Evolutionary conservation across 2,797 vertebrate species (phyloP).

Genomic region (Sus cebifrons): DNA sequence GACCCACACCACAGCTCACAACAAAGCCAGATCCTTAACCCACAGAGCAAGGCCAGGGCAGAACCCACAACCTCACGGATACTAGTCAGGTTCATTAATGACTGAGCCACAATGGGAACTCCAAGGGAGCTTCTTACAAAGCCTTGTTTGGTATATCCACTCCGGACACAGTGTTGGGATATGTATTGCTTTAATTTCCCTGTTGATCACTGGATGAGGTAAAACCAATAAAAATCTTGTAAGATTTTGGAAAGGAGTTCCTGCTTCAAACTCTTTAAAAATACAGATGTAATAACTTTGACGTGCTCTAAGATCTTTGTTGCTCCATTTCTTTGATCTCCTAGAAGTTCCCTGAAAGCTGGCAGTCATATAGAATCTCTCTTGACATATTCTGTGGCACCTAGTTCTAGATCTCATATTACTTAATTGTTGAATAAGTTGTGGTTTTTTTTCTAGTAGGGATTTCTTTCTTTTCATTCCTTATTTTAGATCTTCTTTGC

Average conservation of each 20-base stretch:
- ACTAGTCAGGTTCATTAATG: too few relatives aligned
- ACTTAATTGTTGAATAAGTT: slow-evolving; percentile 43
- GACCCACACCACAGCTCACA: too few relatives aligned
- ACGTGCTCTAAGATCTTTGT: background rate
- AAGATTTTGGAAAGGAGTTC: slow-evolving; percentile 35
- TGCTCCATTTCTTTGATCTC: background rate
- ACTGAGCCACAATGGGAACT: too few relatives aligned
- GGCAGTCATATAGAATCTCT: background rate
- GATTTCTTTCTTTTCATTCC: background rate
- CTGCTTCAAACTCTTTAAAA: slow-evolving; percentile 20
- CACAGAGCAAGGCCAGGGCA: too few relatives aligned
- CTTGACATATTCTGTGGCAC: background rate
- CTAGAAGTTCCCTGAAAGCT: background rate
- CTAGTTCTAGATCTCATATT: background rate
- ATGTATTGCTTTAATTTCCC: background rate
- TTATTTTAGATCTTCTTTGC: slow-evolving; percentile 48
- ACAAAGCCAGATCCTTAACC: too few relatives aligned
- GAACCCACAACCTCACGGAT: too few relatives aligned
- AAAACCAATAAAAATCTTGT: slow-evolving; percentile 33
- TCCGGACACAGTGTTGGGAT: background rate
- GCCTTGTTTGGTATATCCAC: background rate
- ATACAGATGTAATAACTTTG: background rate
- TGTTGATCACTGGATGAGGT: background rate
- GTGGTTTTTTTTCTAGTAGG: slow-evolving; percentile 52
- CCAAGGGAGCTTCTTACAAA: background rate